A percentile compares a stretch with the other conserved stretches of the same genome.
Conservation (phyloP, 2,113 vertebrate genomes). For the Callipepla squamata region DNA sequence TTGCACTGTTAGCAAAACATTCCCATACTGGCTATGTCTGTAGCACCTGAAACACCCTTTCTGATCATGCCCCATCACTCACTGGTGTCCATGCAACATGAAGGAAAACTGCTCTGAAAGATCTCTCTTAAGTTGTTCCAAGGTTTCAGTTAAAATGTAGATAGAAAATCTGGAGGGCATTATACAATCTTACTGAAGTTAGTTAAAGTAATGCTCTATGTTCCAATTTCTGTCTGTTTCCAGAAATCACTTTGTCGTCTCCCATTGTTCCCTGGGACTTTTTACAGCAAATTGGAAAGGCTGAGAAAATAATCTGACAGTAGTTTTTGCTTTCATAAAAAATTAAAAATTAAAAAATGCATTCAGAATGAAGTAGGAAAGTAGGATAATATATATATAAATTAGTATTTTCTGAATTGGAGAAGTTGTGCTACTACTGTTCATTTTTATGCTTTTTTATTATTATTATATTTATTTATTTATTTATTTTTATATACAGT, state of each 20-base stretch:
- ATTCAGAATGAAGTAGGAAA: neutral
- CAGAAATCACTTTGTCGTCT: neutral
- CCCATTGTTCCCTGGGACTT: neutral
- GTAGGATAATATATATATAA: neutral
- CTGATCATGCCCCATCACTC: fast-evolving
- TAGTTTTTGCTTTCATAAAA: conserved; percentile 26
- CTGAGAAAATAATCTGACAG: neutral
- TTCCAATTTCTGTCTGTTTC: neutral
- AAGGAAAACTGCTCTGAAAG: neutral
- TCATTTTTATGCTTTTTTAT: neutral
- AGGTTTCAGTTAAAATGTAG: neutral
- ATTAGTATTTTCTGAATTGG: neutral
- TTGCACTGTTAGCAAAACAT: neutral
- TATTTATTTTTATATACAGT: neutral
- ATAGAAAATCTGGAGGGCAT: neutral
- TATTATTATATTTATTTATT: neutral
- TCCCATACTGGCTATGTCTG: fast-evolving
- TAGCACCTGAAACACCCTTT: neutral
- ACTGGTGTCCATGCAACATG: neutral
- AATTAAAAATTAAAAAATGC: neutral
- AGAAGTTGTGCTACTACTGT: neutral
- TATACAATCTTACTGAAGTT: neutral
- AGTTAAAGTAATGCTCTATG: neutral
- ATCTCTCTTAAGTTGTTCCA: neutral
- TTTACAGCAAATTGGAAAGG: neutral